These are phyloP conservation scores for Diuraphis noxia DNA, from an alignment of 1,140 invertebrate species.

Conservation along the genomic window DNA sequence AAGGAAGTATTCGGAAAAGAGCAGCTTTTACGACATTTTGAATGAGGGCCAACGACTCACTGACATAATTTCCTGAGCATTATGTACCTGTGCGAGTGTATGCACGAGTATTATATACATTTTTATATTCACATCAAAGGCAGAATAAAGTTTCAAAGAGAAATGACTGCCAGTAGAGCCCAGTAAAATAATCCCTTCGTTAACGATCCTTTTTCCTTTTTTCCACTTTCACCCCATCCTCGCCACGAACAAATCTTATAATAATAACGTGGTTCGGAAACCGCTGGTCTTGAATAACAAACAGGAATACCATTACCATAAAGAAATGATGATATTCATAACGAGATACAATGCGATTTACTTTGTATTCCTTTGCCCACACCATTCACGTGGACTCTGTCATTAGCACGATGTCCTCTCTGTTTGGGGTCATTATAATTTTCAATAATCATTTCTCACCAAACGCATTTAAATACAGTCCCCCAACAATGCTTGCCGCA, in stretches of 20 bases:
- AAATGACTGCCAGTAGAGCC: constrained; percentile 38
- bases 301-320: constrained; percentile 52
- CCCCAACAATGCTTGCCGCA: neutral
- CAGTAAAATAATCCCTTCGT: constrained; percentile 53
- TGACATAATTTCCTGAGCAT: constrained; percentile 36
- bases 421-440: constrained; percentile 40
- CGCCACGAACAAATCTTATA: constrained; percentile 49
- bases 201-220: constrained; percentile 52
- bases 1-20: constrained; percentile 41
- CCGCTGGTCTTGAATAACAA: constrained; percentile 54
- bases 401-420: constrained; percentile 30
- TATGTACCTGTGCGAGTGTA: constrained; percentile 22
- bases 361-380: constrained; percentile 42
- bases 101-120: constrained; percentile 34
- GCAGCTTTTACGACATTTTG: constrained; percentile 47
- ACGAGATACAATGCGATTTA: constrained; percentile 52
- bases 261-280: constrained; percentile 52
- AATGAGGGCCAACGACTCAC: constrained; percentile 35
- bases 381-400: neutral
- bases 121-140: constrained; percentile 53
- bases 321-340: constrained; percentile 53
- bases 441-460: constrained; percentile 36
- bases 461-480: neutral
- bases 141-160: constrained; percentile 53
- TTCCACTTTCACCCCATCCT: neutral